Base-by-base conservation (phyloP, 2,888 invertebrate species). In the Aricia artaxerxes region DNA sequence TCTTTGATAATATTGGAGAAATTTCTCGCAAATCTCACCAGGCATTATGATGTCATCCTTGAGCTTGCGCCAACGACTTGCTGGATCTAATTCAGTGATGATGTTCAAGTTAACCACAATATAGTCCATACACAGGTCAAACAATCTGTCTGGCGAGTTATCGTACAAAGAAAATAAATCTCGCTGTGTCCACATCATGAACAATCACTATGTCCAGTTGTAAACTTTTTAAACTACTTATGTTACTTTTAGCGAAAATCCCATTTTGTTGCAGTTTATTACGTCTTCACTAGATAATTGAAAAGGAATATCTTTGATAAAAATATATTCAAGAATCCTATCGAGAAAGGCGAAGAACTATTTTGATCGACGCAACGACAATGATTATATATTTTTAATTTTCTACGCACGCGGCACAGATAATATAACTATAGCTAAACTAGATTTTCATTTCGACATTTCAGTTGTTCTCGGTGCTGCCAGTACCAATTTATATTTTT, bases 21-120 rank as follows among this genome's bases (percentile, higher is more conserved):
- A 91, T 84, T 94, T 95, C 86, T 97, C 97, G 85, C 97, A 97
- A 83, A 97, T 95, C 88, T 97, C 97, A 78, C 95, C 95, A 0
- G 97, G 97, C 53, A 97, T 88, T 77, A 95, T 93, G 79, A 97
- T 90, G 79, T 96, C 96, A 81, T 96, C 95, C 82, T 92, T 94
- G 11, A 97, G 89, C 83, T 90, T 92, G 78, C 90, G 88, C 87
- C 94, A 93, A 82, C 95, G 92, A 79, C 88, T 92, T 69, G 84
- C 84, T 13, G 91, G 89, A 84, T 95, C 94, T 80, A 89, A 86
- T 81, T 89, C 92, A 82, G 96, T 95, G 83, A 97, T 95, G 53
- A 95, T 95, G 83, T 96, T 94, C 81, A 97, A 89, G 90, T 97
- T 95, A 81, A 94, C 92, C 77, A 96, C 95, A 80, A 97, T 95